Evolutionary conservation across 2,113 vertebrate species (phyloP).

Genomic region (Holacanthus passer): DNA sequence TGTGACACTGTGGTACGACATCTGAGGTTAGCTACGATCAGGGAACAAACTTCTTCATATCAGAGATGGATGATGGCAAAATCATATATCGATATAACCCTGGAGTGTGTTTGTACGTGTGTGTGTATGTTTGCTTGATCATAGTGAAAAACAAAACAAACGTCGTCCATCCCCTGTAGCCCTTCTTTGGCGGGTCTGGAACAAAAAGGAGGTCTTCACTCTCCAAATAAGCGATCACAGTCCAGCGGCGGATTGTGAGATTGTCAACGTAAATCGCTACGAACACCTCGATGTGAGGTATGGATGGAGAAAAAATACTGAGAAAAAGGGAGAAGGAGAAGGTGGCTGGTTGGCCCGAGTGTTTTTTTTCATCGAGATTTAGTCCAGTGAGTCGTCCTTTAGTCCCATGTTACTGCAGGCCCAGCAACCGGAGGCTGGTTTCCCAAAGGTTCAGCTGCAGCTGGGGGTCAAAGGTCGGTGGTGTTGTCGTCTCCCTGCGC

Average conservation of each 20-base stretch:
- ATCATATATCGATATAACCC: conserved; percentile 13
- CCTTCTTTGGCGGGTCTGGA: conserved; percentile 65
- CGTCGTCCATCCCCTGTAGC: conserved; percentile 55
- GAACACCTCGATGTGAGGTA: conserved; percentile 39
- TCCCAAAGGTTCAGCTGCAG: conserved; percentile 77
- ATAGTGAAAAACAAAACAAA: conserved; percentile 47
- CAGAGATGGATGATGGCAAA: conserved; percentile 14
- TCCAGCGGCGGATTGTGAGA: conserved; percentile 49
- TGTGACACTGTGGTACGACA: neutral
- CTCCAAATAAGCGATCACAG: conserved; percentile 53
- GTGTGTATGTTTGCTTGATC: conserved; percentile 40
- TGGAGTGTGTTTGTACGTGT: neutral
- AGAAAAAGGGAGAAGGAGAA: conserved; percentile 10
- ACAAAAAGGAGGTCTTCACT: conserved; percentile 28
- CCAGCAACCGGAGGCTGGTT: conserved; percentile 69
- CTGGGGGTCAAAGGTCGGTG: conserved; percentile 61
- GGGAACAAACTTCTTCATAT: conserved; percentile 4
- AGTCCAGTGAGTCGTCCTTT: conserved; percentile 41
- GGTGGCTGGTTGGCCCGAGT: conserved; percentile 14
- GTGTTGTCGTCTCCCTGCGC: conserved; percentile 60
- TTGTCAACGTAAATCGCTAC: conserved; percentile 34
- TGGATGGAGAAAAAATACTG: neutral
- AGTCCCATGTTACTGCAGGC: conserved; percentile 59
- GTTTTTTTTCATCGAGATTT: conserved; percentile 33
- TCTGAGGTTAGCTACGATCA: neutral